Evolutionary conservation across 2,888 invertebrate genomes (phyloP).

Genomic region (Acanthacorydalis orientalis): DNA sequence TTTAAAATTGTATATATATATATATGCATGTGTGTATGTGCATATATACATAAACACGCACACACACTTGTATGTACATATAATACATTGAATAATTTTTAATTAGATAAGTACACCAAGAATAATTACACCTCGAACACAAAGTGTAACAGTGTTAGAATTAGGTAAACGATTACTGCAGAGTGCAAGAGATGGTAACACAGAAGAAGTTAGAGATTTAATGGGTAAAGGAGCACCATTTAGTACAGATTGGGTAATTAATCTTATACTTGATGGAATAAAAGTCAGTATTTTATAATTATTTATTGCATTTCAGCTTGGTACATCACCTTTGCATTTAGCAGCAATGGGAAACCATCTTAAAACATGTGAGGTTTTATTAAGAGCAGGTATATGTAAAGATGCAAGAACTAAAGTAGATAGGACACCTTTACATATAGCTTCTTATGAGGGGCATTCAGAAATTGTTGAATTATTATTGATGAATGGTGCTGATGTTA

Average conservation of each 20-base stretch:
- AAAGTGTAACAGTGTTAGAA: constrained; percentile 41
- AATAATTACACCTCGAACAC: constrained; percentile 9
- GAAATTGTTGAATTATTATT: constrained; percentile 54
- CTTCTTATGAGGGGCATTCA: constrained; percentile 68
- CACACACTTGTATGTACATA: too few relatives aligned
- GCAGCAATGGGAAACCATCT: constrained; percentile 68
- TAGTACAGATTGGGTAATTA: constrained; percentile 74
- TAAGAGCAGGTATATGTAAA: constrained; percentile 72
- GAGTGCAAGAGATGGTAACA: constrained; percentile 64
- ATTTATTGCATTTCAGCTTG: constrained; percentile 39
- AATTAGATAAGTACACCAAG: not conserved
- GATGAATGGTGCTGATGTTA: constrained; percentile 50
- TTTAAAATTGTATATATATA: not conserved
- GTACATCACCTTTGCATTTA: constrained; percentile 77
- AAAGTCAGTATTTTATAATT: not conserved
- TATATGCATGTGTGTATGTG: too few relatives aligned
- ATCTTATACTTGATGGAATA: not conserved
- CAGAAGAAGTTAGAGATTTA: constrained; percentile 54
- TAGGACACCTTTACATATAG: constrained; percentile 79
- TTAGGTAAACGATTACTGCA: constrained; percentile 70
- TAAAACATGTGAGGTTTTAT: constrained; percentile 62
- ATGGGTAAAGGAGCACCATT: constrained; percentile 82
- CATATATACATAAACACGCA: too few relatives aligned
- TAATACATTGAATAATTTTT: not conserved
- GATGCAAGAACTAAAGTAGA: constrained; percentile 87